These are phyloP conservation scores for Leptonema lineaticorne DNA, from an alignment of 1,140 invertebrate species.

Conservation along the genomic window DNA sequence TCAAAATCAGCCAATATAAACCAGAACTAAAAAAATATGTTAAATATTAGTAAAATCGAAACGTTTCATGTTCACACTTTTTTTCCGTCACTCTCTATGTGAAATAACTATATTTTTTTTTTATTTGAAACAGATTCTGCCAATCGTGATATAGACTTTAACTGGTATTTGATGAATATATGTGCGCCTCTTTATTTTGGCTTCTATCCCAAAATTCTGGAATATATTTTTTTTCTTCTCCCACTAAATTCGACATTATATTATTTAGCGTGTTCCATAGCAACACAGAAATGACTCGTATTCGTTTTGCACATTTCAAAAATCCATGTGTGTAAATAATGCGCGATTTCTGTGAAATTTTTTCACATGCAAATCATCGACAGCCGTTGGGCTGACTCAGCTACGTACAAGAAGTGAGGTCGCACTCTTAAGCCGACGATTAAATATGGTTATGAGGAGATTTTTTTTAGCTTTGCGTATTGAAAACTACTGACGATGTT, in stretches of 20 bases:
- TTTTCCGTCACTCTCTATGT: not conserved
- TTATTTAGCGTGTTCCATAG: not conserved
- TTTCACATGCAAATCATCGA: not conserved
- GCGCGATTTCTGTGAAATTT: not conserved
- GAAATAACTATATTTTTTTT: slow-evolving; percentile 10
- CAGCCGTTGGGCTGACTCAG: not conserved
- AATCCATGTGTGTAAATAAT: not conserved
- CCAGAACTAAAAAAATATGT: too few species aligned
- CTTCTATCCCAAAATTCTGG: slow-evolving; percentile 12
- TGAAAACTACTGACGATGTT: too few species aligned
- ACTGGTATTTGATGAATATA: slow-evolving; percentile 18
- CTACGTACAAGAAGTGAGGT: not conserved
- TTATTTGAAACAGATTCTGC: not conserved
- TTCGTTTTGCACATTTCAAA: not conserved
- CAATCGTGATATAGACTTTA: slow-evolving; percentile 5
- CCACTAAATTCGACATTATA: not conserved
- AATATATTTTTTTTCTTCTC: slow-evolving; percentile 5
- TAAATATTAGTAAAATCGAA: too few species aligned
- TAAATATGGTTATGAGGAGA: too few species aligned
- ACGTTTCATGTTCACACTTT: slow-evolving; percentile 11
- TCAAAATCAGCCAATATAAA: too few species aligned
- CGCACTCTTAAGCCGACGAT: too few species aligned
- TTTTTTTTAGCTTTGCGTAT: too few species aligned
- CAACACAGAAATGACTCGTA: not conserved
- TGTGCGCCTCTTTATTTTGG: slow-evolving; percentile 14